A percentile compares a stretch with the other conserved stretches of the same genome.
Evolutionary conservation across 2,888 invertebrate species (phyloP).

Genomic region (Halocaridina rubra): DNA sequence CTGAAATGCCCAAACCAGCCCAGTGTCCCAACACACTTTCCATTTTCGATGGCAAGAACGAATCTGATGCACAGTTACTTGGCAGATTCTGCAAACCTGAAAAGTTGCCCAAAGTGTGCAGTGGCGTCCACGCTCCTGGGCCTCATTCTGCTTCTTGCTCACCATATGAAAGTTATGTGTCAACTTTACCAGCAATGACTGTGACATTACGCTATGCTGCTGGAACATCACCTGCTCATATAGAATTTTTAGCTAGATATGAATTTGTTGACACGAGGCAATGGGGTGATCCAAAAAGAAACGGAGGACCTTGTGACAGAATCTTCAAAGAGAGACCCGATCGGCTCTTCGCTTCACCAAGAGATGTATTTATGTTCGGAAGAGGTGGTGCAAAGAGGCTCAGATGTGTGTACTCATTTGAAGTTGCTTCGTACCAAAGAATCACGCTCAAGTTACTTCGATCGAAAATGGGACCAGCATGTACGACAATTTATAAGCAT

Average conservation of each 20-base stretch:
- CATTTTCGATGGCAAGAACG: slow-evolving; percentile 45
- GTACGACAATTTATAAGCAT: slow-evolving; percentile 41
- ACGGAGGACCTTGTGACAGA: slow-evolving; percentile 64
- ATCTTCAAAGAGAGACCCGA: slow-evolving; percentile 65
- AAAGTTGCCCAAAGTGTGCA: slow-evolving; percentile 56
- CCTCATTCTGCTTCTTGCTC: slow-evolving; percentile 56
- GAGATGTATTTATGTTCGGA: slow-evolving; percentile 85
- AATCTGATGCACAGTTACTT: slow-evolving; percentile 17
- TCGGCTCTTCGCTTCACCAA: slow-evolving; percentile 81
- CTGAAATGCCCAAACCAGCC: slow-evolving; percentile 56
- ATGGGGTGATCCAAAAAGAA: slow-evolving; percentile 52
- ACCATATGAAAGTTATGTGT: slow-evolving; percentile 60
- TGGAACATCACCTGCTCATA: slow-evolving; percentile 57
- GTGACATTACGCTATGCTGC: slow-evolving; percentile 52
- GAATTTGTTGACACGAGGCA: slow-evolving; percentile 61
- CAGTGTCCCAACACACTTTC: slow-evolving; percentile 58
- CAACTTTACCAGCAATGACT: slow-evolving; percentile 47
- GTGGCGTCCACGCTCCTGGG: slow-evolving; percentile 58
- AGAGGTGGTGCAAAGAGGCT: slow-evolving; percentile 83
- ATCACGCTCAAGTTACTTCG: slow-evolving; percentile 73
- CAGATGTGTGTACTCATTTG: slow-evolving; percentile 81
- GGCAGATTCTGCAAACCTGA: slow-evolving; percentile 60
- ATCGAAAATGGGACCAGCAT: slow-evolving; percentile 54
- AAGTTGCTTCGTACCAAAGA: slow-evolving; percentile 77
- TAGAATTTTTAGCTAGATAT: slow-evolving; percentile 61